phyloP scores from a whole-genome alignment of 1,140 invertebrate species.

The Bombus consobrinus region DNA sequence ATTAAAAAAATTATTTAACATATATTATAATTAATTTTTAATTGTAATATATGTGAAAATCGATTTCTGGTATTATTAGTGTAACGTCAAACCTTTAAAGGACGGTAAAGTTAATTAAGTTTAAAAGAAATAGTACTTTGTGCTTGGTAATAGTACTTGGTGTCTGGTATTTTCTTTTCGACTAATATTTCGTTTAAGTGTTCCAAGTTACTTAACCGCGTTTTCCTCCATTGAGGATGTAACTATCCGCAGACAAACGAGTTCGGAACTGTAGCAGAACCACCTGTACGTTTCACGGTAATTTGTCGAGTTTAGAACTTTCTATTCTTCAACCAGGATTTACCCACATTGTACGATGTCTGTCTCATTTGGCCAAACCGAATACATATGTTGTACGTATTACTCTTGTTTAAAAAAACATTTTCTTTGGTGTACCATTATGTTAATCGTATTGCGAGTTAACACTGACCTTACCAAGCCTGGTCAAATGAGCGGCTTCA shows the following conservation, averaged over 20 bases:
- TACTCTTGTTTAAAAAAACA: background rate
- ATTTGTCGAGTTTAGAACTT: background rate
- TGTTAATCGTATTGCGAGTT: too few relatives aligned
- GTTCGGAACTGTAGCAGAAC: conserved; percentile 10
- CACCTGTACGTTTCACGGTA: conserved; percentile 19
- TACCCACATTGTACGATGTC: background rate
- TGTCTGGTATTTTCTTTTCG: background rate
- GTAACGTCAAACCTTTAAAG: background rate
- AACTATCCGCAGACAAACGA: conserved; percentile 13
- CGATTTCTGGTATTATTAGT: background rate
- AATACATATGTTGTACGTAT: too few relatives aligned
- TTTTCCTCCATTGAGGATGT: background rate
- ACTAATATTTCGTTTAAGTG: background rate
- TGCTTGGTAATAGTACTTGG: background rate
- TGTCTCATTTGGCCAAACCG: background rate
- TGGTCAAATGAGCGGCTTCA: too few relatives aligned
- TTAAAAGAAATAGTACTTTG: background rate
- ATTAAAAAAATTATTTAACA: too few relatives aligned
- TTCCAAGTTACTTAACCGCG: background rate
- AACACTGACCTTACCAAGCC: too few relatives aligned
- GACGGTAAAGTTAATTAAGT: background rate
- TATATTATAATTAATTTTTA: too few relatives aligned
- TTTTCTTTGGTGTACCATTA: background rate
- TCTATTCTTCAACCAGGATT: conserved; percentile 5
- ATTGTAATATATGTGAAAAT: too few relatives aligned